Base-by-base conservation (phyloP, 1,140 invertebrate species). In the Formica exsecta region DNA sequence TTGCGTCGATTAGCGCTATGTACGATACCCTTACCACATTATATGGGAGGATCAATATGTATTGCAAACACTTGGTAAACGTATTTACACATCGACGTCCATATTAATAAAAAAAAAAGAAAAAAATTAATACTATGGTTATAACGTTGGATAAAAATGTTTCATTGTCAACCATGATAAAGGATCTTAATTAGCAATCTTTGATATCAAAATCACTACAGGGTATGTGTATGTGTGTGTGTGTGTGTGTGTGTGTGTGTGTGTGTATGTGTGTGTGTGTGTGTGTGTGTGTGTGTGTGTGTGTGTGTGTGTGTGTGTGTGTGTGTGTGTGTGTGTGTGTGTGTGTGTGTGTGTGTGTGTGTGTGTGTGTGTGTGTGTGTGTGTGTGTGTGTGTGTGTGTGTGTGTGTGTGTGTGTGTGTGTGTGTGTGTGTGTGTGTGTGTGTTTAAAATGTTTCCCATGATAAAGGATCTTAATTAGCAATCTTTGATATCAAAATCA, bases 1-100 rank as follows among this genome's bases (percentile, higher is more conserved):
- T 57, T 41, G 8, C 6, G 22, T 76, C 59, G 38, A 65, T 77
- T 77, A 85, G 62, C 59, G 41, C 13, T 22, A 22, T n/a, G 7
- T 51, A 54, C 44, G 8, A 76, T 19, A 79, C 75, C 66, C 54
- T 57, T 71, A 70, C 32, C n/a, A 70, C 2, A 41, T 71, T 71
- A 54, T 19, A 51, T 25, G 0, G 11, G 36, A 54, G 7, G 19
- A 70, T 22, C 7, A 11, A 54, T 54, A 38, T 38, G 22, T 38
- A 29, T 61, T 5, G 19, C 36, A 38, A 38, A 74, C 5, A 74
- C 59, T 48, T 57, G 70, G 7, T 61, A 38, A 38, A 61, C 29
- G 25, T 64, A 64, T 64, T 41, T 75, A 75, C 22, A 64, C 5
- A n/a, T 16, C 0, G 9, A 41, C 1, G 29, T 44, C 19, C 11